A percentile compares a stretch with the other conserved stretches of the same genome.
phyloP scores from a whole-genome alignment of 2,888 invertebrate genomes.

The Horisme vitalbata region DNA sequence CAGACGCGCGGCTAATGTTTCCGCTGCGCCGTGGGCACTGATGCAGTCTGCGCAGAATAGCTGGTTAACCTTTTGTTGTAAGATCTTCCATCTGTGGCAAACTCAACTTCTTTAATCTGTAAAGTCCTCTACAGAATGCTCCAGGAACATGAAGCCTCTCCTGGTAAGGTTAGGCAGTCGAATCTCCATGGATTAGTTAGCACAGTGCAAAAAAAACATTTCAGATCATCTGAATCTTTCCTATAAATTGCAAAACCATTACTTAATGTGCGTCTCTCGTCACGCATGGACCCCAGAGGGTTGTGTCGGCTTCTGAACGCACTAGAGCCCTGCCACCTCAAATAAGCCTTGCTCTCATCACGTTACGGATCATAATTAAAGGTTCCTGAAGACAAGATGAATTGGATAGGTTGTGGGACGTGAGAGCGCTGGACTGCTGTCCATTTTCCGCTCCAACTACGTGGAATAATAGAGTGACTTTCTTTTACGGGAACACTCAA shows the following conservation, averaged over 20 bases:
- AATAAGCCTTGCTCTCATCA: not conserved
- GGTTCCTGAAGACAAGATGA: conserved; percentile 1
- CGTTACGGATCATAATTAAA: conserved; percentile 2
- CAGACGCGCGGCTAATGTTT: conserved; percentile 20
- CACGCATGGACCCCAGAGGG: conserved; percentile 28
- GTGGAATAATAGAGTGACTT: no score
- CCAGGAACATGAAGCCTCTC: no score
- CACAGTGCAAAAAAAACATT: no score
- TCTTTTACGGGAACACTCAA: no score
- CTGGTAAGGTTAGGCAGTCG: no score
- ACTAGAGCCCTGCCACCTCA: conserved; percentile 1
- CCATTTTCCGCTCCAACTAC: conserved; percentile 22
- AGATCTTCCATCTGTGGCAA: no score
- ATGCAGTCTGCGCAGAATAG: not conserved
- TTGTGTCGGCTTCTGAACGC: conserved; percentile 12
- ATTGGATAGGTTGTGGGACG: conserved; percentile 14
- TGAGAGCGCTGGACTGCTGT: conserved; percentile 45
- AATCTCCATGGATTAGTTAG: no score
- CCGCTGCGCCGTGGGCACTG: conserved; percentile 15
- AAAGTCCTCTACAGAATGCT: no score
- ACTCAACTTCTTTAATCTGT: no score
- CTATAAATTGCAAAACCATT: no score
- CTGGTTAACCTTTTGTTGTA: not conserved
- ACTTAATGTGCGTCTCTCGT: conserved; percentile 27
- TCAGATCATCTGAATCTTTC: no score